Evolutionary conservation across 2,888 invertebrate species (phyloP), one percentile per base, ranked within the genome.

Genomic region (Tigriopus californicus): DNA sequence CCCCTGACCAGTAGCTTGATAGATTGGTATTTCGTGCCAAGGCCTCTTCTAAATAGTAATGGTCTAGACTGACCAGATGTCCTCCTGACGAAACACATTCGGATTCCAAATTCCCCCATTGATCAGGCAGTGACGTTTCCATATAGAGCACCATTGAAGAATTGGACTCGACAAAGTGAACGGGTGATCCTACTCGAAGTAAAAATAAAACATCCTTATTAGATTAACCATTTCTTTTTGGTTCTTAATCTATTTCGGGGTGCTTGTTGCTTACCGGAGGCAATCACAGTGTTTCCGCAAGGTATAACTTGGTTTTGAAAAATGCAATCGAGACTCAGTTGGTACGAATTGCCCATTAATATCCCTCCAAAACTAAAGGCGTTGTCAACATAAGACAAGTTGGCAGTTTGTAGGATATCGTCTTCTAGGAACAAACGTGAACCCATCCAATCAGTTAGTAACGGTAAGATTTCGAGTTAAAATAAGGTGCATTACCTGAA

Each of bases 41-140:
- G 8, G n/a, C 18, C 40, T 41, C 40, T 11, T 54, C 54, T 18
- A 54, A 54, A 11, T 41, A 33, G 13, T 40, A 11, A 40, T 15
- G 24, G 40, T 54, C 54, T 11, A 54, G 22, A n/a, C 54, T 54
- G 41, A 54, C 54, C n/a, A 54, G 41, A 41, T 54, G 54, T 11
- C 54, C 54, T 11, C 15, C 41, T 10, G 54, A 54, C 10, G 42
- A 41, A 2, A n/a, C 15, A n/a, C 54, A 54, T n/a, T 54, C 15
- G 15, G n/a, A 11, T 18, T 54, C 42, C 42, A 54, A 20, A 54
- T 54, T 10, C 15, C 10, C 15, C 54, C 54, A 54, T 20, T 13
- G 18, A 6, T 15, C 41, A 5, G 54, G 54, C n/a, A 54, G 15
- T 41, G 40, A 18, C 1, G 54, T 20, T 5, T 40, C 40, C 13